Percentiles rank a stretch among this genome's conserved stretches.
These are phyloP conservation scores for Ataeniobius toweri DNA, from an alignment of 2,797 vertebrate genomes.

Conservation along the genomic window DNA sequence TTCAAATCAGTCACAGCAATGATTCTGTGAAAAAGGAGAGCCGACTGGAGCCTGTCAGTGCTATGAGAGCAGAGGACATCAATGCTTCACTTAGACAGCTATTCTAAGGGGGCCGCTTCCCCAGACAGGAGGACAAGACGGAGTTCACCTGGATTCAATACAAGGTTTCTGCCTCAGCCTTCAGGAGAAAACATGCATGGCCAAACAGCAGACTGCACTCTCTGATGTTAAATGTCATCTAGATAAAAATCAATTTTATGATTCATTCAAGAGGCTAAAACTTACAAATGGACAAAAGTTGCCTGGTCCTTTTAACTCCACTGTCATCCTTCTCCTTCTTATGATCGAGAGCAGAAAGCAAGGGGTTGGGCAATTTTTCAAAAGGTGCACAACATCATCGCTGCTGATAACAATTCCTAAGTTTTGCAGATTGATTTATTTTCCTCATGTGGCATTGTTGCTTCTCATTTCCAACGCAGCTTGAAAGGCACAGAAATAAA, in stretches of 20 bases:
- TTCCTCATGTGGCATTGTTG: slow-evolving; percentile 59
- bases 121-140: slow-evolving; percentile 68
- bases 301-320: slow-evolving; percentile 28
- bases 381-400: slow-evolving; percentile 37
- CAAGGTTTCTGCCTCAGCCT: slow-evolving; percentile 52
- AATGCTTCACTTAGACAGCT: slow-evolving; percentile 74
- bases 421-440: slow-evolving; percentile 68
- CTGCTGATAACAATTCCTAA: slow-evolving; percentile 56
- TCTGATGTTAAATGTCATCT: slow-evolving; percentile 71
- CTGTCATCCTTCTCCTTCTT: slow-evolving; percentile 10
- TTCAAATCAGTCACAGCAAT: slow-evolving; percentile 72
- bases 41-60: slow-evolving; percentile 64
- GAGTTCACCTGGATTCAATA: slow-evolving; percentile 72
- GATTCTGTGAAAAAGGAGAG: slow-evolving; percentile 62
- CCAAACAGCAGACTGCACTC: slow-evolving; percentile 41
- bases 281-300: slow-evolving; percentile 52
- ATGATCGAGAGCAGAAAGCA: neutral
- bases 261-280: slow-evolving; percentile 59
- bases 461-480: slow-evolving; percentile 72
- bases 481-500: slow-evolving; percentile 73
- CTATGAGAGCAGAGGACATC: slow-evolving; percentile 61
- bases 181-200: slow-evolving; percentile 40
- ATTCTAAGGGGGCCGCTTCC: slow-evolving; percentile 64
- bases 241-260: slow-evolving; percentile 68
- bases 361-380: slow-evolving; percentile 24